Evolutionary conservation across 1,140 invertebrate species (phyloP).

Genomic region (Agrypnia vestita): DNA sequence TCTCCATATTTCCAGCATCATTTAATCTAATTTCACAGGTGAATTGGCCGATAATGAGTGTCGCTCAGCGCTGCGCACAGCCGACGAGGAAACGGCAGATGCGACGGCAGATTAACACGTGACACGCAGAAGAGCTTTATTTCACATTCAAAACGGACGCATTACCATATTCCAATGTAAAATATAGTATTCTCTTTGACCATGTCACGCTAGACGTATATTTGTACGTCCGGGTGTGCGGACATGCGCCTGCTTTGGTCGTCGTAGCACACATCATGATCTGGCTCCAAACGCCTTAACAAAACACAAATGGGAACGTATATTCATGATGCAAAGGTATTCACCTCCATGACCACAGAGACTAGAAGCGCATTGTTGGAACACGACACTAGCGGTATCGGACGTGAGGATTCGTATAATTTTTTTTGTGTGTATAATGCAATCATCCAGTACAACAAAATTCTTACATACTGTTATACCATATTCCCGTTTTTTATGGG

Average conservation of each 20-base stretch:
- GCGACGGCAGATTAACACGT: slow-evolving; percentile 4
- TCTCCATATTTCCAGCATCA: background rate
- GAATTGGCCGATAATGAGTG: slow-evolving; percentile 20
- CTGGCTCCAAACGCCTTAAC: too few species aligned
- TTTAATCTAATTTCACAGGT: slow-evolving; percentile 14
- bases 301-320: too few species aligned
- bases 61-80: slow-evolving; percentile 2
- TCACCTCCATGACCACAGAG: too few species aligned
- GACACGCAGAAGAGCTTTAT: background rate
- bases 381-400: too few species aligned
- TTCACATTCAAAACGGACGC: slow-evolving; percentile 23
- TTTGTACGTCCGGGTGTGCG: background rate
- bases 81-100: slow-evolving; percentile 18
- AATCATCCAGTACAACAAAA: too few species aligned
- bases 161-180: background rate
- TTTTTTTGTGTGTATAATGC: too few species aligned
- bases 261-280: too few species aligned
- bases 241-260: background rate
- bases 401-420: too few species aligned
- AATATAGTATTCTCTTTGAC: background rate
- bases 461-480: too few species aligned
- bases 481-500: too few species aligned
- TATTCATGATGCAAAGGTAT: too few species aligned
- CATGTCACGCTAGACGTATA: background rate
- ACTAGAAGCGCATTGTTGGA: too few species aligned